phyloP scores from a whole-genome alignment of 2,888 invertebrate genomes.

The Troides aeacus region DNA sequence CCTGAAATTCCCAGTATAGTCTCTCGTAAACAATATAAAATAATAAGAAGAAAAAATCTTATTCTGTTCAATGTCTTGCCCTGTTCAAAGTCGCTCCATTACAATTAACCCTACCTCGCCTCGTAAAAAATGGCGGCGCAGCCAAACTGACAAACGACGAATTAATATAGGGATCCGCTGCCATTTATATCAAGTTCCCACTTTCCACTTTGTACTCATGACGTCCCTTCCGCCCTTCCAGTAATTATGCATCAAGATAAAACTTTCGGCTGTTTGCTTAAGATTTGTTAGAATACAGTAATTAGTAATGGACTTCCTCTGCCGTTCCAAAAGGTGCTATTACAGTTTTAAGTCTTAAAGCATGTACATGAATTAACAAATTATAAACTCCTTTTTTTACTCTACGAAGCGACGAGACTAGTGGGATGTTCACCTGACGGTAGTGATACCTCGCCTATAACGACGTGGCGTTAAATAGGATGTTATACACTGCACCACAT shows the following conservation, averaged over 20 bases:
- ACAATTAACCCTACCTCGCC: conserved; percentile 64
- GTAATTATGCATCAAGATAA: conserved; percentile 64
- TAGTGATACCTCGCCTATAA: no score
- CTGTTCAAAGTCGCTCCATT: conserved; percentile 50
- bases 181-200: conserved; percentile 63
- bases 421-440: no score
- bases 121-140: conserved; percentile 60
- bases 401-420: no score
- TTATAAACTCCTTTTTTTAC: no score
- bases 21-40: neutral
- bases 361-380: no score
- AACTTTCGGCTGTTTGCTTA: conserved; percentile 61
- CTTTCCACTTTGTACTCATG: conserved; percentile 63
- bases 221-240: conserved; percentile 53
- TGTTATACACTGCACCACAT: no score
- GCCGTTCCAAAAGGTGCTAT: neutral
- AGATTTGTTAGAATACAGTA: conserved; percentile 31
- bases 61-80: neutral
- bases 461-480: no score
- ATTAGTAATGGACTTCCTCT: conserved; percentile 23
- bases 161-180: conserved; percentile 65
- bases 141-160: conserved; percentile 66
- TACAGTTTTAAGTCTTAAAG: neutral
- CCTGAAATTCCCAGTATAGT: no score
- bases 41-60: neutral